These are phyloP conservation scores for Frieseomelitta varia DNA, from an alignment of 1,140 invertebrate species.

Conservation along the genomic window DNA sequence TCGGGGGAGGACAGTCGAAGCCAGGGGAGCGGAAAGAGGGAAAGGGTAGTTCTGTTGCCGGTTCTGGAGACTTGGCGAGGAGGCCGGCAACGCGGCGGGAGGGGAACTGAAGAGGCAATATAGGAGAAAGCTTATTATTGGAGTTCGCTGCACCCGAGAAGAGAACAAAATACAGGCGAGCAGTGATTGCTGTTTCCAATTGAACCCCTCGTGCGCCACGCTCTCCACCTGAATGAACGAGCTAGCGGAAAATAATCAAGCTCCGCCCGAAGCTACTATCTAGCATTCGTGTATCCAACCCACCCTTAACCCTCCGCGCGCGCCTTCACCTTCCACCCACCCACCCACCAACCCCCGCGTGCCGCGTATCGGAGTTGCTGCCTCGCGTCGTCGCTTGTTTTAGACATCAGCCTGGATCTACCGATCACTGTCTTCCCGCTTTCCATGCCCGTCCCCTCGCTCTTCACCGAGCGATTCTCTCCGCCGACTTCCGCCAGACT, in stretches of 20 bases:
- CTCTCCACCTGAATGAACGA: slow-evolving; percentile 82
- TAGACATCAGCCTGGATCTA: slow-evolving; percentile 16
- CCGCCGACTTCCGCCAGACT: background rate
- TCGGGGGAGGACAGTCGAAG: slow-evolving; percentile 44
- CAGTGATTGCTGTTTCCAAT: slow-evolving; percentile 83
- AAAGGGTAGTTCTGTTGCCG: slow-evolving; percentile 57
- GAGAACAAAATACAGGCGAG: slow-evolving; percentile 82
- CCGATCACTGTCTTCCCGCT: slow-evolving; percentile 8
- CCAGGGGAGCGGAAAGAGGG: slow-evolving; percentile 45
- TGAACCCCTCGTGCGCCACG: slow-evolving; percentile 78
- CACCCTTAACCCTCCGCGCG: slow-evolving; percentile 56
- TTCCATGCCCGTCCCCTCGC: no score
- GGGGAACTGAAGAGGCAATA: slow-evolving; percentile 80
- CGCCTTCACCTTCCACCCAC: slow-evolving; percentile 11
- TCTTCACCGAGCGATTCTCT: no score
- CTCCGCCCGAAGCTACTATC: slow-evolving; percentile 80
- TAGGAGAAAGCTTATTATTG: slow-evolving; percentile 83
- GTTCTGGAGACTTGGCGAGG: slow-evolving; percentile 55
- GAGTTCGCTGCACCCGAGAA: slow-evolving; percentile 80
- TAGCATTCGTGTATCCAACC: slow-evolving; percentile 66
- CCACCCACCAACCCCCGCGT: no score
- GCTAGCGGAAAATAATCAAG: slow-evolving; percentile 83
- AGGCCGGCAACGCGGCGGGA: slow-evolving; percentile 55
- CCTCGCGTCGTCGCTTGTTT: slow-evolving; percentile 44
- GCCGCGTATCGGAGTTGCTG: slow-evolving; percentile 52